A percentile compares a stretch with the other conserved stretches of the same genome.
Evolutionary conservation across 2,797 vertebrate species (phyloP).

Genomic region (Oreortyx pictus): DNA sequence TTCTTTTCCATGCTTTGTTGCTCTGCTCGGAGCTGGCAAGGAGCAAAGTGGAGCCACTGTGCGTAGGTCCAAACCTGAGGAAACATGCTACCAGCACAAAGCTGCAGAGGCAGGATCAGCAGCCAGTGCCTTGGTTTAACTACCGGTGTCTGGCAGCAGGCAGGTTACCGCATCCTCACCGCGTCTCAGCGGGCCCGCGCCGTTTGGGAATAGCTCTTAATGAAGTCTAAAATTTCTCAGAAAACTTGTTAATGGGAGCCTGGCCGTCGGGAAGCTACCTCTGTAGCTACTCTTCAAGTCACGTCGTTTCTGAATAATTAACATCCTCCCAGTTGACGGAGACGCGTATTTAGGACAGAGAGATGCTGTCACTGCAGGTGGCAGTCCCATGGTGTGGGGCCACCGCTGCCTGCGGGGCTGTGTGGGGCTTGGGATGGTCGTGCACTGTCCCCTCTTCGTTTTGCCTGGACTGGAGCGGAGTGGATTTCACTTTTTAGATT

Average conservation of each 20-base stretch:
- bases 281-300: constrained; percentile 48
- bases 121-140: background rate
- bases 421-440: background rate
- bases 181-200: accelerated
- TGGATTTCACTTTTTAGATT: background rate
- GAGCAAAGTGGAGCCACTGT: background rate
- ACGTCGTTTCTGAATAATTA: constrained; percentile 34
- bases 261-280: background rate
- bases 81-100: background rate
- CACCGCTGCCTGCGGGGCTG: accelerated
- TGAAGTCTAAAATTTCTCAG: background rate
- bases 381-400: background rate
- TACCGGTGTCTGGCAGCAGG: background rate
- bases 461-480: background rate
- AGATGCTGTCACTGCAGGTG: background rate
- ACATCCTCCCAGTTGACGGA: background rate
- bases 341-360: background rate
- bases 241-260: constrained; percentile 31
- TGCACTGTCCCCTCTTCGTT: background rate
- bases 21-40: background rate
- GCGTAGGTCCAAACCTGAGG: background rate
- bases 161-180: background rate
- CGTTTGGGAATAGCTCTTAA: constrained; percentile 28
- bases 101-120: background rate
- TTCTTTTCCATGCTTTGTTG: background rate